Conservation (phyloP, 2,797 vertebrate genomes). For the Scleropages formosus region DNA sequence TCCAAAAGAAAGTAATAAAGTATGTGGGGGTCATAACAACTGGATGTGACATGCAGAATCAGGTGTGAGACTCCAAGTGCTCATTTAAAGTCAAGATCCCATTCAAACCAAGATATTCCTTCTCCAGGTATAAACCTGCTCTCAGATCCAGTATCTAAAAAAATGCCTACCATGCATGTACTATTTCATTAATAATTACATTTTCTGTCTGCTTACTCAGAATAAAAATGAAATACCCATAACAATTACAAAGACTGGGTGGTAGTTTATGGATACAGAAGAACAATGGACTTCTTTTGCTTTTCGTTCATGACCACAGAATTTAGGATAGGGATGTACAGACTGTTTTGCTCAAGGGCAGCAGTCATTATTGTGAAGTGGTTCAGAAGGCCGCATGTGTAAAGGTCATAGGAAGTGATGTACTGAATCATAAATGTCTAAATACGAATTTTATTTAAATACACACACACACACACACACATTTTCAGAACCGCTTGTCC, state of each 20-base stretch:
- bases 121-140: constrained; percentile 64
- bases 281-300: too few relatives aligned
- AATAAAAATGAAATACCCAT: neutral
- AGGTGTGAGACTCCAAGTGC: constrained; percentile 67
- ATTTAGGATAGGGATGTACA: too few relatives aligned
- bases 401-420: too few relatives aligned
- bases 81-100: constrained; percentile 69
- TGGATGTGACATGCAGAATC: constrained; percentile 67
- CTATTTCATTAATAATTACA: neutral
- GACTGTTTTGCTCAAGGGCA: too few relatives aligned
- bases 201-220: neutral
- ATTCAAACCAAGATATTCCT: constrained; percentile 63
- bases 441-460: too few relatives aligned
- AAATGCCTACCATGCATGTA: neutral
- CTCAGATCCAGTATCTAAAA: neutral
- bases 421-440: too few relatives aligned
- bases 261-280: neutral
- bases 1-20: constrained; percentile 69
- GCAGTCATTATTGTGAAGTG: too few relatives aligned
- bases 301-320: too few relatives aligned
- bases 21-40: constrained; percentile 66
- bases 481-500: too few relatives aligned
- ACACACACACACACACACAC: too few relatives aligned
- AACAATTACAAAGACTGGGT: neutral
- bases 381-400: too few relatives aligned